Base-by-base conservation (phyloP, 2,888 invertebrate species). In the Hydropsyche betteni region DNA sequence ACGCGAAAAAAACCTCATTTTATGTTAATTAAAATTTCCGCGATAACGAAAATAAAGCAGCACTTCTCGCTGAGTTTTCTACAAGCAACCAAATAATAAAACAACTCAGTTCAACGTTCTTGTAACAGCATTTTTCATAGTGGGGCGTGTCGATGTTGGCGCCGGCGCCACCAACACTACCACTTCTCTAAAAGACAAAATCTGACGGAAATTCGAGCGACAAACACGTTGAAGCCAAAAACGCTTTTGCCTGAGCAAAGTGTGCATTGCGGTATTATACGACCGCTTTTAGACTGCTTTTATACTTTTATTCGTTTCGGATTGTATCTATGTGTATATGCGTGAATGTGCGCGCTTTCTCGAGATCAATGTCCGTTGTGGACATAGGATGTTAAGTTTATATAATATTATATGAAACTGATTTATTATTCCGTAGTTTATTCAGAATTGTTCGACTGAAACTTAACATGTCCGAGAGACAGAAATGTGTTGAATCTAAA, bases 81-180 rank as follows among this genome's bases (percentile, higher is more conserved):
- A 44, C 44, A 5, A 58, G 58, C 24, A 8, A 58, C 58, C 8
- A 3, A 53, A 53, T 24, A 58, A 58, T 58, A 58, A 58, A 58
- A 58, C 8, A 58, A 24, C 16, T 7, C 14, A 36, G 64, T 64
- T 24, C 64, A 64, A 64, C 64, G 64, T 64, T 64, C 64, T 8
- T 64, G 36, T 36, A 12, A 64, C 64, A n/a, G 36, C 36, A n/a
- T 64, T 64, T 64, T 64, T 36, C 64, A 34, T 64, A 55, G 58
- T 36, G 64, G 36, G 12, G 24, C 34, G 64, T 16, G 64, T 24
- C n/a, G 10, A 36, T 8, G 36, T 12, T 64, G 64, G 64, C 64
- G 64, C n/a, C 64, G 44, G 44, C 44, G 34, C 64, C 34, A 33
- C 36, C 7, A 34, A 3, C 36, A 55, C 55, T 55, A n/a, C 55